Conservation (phyloP, 1,140 invertebrate genomes). For the Lucilia cuprina region DNA sequence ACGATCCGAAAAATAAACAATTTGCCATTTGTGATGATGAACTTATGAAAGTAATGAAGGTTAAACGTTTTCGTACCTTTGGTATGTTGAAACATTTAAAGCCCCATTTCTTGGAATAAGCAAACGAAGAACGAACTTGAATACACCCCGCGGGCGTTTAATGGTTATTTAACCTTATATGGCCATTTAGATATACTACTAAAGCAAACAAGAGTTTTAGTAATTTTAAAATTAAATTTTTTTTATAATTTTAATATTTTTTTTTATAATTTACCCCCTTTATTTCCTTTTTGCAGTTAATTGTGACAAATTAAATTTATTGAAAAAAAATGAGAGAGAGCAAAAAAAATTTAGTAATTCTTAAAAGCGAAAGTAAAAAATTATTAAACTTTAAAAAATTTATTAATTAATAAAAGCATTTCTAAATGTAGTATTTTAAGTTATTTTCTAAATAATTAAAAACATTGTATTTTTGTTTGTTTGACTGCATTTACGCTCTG, state of each 20-base stretch:
- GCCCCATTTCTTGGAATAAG: slow-evolving; percentile 82
- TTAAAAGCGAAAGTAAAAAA: neutral
- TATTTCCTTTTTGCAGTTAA: neutral
- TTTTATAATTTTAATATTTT: neutral
- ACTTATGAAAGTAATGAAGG: slow-evolving; percentile 86
- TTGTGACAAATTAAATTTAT: neutral
- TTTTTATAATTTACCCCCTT: neutral
- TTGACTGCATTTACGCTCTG: neutral
- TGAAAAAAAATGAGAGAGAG: neutral
- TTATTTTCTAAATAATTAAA: neutral
- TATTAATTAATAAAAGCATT: neutral
- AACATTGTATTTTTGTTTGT: neutral
- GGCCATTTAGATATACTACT: neutral
- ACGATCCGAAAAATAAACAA: slow-evolving; percentile 93
- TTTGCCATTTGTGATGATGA: slow-evolving; percentile 93
- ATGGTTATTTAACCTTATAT: neutral
- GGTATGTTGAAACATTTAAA: slow-evolving; percentile 96
- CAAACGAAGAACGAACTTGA: neutral
- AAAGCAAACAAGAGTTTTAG: slow-evolving; percentile 14
- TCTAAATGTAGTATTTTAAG: neutral
- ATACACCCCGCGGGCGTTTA: neutral
- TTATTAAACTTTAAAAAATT: neutral
- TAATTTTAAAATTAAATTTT: neutral
- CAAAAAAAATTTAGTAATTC: neutral
- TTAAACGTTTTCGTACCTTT: slow-evolving; percentile 89